These are phyloP conservation scores for Drosophila baimaii DNA, from an alignment of 1,140 invertebrate species.

Conservation along the genomic window DNA sequence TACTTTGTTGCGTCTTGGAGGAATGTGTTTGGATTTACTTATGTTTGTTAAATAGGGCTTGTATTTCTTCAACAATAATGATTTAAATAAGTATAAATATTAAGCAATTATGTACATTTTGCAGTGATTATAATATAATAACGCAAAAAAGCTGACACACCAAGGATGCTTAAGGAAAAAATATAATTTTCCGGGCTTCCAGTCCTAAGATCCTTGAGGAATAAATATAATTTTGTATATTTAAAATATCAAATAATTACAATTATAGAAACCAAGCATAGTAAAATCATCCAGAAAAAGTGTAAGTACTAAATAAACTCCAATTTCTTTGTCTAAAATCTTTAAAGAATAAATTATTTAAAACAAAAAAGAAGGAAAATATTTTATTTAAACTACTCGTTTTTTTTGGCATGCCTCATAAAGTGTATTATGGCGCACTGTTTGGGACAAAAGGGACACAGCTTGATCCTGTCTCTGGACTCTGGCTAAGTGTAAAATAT, in stretches of 20 bases:
- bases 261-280: too few species aligned
- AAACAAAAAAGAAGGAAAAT: neutral
- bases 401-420: neutral
- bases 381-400: neutral
- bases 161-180: too few species aligned
- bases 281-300: neutral
- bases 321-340: neutral
- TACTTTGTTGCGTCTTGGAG: conserved; percentile 25
- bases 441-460: conserved; percentile 37
- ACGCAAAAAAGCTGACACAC: too few species aligned
- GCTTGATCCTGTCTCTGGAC: conserved; percentile 42
- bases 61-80: too few species aligned
- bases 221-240: too few species aligned
- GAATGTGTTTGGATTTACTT: neutral
- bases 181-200: too few species aligned
- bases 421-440: conserved; percentile 15
- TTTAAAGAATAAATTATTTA: neutral
- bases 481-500: conserved; percentile 58
- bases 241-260: neutral
- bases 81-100: too few species aligned
- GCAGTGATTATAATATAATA: too few species aligned
- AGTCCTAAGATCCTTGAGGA: too few species aligned
- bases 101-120: too few species aligned
- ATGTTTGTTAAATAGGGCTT: neutral
- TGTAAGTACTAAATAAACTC: neutral